These are phyloP conservation scores for Uropetala carovei DNA, from an alignment of 2,888 invertebrate genomes.

Conservation along the genomic window DNA sequence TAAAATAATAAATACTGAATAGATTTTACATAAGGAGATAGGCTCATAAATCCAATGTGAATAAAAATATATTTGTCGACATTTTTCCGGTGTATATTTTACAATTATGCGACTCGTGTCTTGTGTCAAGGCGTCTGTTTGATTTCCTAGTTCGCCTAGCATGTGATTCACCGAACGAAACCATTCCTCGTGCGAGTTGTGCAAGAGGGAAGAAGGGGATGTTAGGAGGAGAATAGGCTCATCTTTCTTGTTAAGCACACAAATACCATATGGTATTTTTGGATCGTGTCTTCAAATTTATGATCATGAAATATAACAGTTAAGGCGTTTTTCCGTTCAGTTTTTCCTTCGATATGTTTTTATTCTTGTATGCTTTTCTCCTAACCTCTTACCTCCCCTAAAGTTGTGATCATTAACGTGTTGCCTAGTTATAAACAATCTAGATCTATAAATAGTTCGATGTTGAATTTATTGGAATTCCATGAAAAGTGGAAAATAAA, in stretches of 20 bases:
- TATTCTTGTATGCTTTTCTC: background rate
- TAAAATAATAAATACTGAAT: too few species aligned
- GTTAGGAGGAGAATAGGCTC: background rate
- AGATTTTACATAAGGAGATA: too few species aligned
- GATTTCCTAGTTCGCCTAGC: background rate
- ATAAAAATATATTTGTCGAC: too few species aligned
- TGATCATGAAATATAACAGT: conserved; percentile 17
- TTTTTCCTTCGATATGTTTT: background rate
- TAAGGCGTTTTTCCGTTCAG: background rate
- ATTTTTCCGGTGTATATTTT: too few species aligned
- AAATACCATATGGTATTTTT: background rate
- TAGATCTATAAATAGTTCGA: background rate
- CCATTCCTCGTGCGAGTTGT: background rate
- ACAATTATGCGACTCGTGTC: too few species aligned
- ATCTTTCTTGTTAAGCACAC: background rate
- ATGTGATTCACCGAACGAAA: background rate
- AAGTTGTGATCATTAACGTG: background rate
- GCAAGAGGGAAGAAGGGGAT: background rate
- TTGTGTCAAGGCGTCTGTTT: background rate
- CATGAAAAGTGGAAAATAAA: too few species aligned
- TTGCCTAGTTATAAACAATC: background rate
- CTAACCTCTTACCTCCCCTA: background rate
- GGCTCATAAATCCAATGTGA: too few species aligned
- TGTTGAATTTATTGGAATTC: background rate
- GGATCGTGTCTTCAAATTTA: background rate